Percentiles rank a stretch among this genome's conserved stretches.
phyloP scores from a whole-genome alignment of 1,140 invertebrate genomes.

The Schlechtendalia chinensis region DNA sequence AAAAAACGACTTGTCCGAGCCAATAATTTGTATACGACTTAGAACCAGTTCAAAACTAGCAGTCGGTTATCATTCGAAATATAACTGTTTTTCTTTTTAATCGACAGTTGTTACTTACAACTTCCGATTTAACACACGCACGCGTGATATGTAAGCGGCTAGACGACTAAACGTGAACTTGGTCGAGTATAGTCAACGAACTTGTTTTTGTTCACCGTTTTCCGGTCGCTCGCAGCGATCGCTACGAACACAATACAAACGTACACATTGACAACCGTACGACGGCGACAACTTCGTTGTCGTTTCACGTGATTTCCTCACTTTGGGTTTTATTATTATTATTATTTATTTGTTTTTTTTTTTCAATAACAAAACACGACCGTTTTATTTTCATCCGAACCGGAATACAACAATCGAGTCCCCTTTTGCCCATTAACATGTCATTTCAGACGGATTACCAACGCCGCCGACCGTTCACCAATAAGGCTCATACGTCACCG shows the following conservation, averaged over 20 bases:
- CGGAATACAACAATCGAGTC: background rate
- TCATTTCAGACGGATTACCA: background rate
- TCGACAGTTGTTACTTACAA: too few relatives aligned
- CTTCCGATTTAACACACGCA: background rate
- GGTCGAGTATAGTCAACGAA: conserved; percentile 11
- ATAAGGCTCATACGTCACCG: too few relatives aligned
- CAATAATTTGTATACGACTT: too few relatives aligned
- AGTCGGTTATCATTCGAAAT: too few relatives aligned
- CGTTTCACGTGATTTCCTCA: background rate
- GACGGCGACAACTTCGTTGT: background rate
- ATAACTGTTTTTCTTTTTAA: too few relatives aligned
- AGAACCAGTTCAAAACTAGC: too few relatives aligned
- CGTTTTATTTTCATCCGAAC: background rate
- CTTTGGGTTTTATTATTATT: too few relatives aligned
- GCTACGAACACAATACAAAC: conserved; percentile 1
- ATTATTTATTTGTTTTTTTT: too few relatives aligned
- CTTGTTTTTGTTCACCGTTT: conserved; percentile 15
- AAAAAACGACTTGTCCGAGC: too few relatives aligned
- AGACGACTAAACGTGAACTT: background rate
- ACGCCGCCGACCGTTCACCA: too few relatives aligned
- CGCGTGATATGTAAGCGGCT: background rate
- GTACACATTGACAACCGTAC: background rate
- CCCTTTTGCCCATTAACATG: background rate
- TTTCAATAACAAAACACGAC: background rate
- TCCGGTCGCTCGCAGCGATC: background rate